Conservation (phyloP, 2,888 invertebrate species). For the Metalampra italica region DNA sequence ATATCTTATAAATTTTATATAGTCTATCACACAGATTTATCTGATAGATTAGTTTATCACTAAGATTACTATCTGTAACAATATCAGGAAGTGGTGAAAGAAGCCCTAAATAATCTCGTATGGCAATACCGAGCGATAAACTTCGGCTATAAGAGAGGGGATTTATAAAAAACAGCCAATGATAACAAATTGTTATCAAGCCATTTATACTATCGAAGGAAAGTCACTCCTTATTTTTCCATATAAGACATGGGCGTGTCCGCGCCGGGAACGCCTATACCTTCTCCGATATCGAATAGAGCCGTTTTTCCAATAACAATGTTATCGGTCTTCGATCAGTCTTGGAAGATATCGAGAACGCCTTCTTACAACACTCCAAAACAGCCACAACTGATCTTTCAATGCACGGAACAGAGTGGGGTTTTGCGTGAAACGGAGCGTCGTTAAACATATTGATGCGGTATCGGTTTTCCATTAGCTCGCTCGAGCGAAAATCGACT, state of each 20-base stretch:
- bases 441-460: constrained; percentile 75
- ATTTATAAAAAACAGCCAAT: constrained; percentile 3
- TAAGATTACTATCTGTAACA: no score
- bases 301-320: constrained; percentile 69
- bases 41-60: no score
- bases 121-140: no score
- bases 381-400: constrained; percentile 47
- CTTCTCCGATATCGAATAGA: constrained; percentile 59
- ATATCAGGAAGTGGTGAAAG: no score
- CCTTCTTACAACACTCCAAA: constrained; percentile 60
- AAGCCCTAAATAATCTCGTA: no score
- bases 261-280: constrained; percentile 57
- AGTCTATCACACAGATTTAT: no score
- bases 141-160: not conserved
- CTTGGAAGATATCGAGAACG: constrained; percentile 75
- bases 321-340: constrained; percentile 71
- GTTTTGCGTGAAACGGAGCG: constrained; percentile 33
- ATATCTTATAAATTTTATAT: no score
- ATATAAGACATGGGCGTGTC: constrained; percentile 71
- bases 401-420: constrained; percentile 25
- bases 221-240: constrained; percentile 60
- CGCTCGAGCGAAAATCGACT: constrained; percentile 36
- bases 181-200: constrained; percentile 7
- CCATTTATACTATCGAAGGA: constrained; percentile 38
- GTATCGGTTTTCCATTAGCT: constrained; percentile 76